phyloP scores from a whole-genome alignment of 2,113 vertebrate genomes.

The Cephalopholis sonnerati region DNA sequence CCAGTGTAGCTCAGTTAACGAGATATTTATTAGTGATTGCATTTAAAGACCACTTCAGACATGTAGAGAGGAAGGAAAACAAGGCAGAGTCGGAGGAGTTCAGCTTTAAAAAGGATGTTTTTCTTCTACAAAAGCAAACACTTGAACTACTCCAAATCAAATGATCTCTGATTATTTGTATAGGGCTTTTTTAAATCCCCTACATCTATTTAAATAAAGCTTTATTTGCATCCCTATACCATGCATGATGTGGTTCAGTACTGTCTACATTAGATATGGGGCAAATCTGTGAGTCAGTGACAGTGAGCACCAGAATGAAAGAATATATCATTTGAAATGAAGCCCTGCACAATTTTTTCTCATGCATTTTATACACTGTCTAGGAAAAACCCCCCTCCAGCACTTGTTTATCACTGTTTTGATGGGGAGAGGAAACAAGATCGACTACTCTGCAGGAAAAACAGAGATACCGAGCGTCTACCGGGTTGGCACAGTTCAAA shows the following conservation, averaged over 20 bases:
- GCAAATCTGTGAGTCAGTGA: conserved; percentile 9
- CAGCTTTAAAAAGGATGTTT: not conserved
- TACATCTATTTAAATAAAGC: conserved; percentile 5
- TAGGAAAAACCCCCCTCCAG: conserved; percentile 46
- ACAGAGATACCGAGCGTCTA: conserved; percentile 40
- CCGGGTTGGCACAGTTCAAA: conserved; percentile 72
- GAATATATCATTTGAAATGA: conserved; percentile 50
- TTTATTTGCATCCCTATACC: conserved; percentile 36
- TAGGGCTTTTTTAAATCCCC: not conserved
- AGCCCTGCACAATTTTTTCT: conserved; percentile 42
- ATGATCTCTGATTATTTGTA: conserved; percentile 18
- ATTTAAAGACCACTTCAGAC: not conserved
- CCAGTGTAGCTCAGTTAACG: not conserved
- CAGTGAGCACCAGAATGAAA: conserved; percentile 47
- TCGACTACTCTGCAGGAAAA: conserved; percentile 51
- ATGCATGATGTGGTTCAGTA: conserved; percentile 15
- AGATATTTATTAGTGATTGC: conserved; percentile 5
- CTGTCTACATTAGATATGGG: conserved; percentile 25
- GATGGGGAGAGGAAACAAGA: conserved; percentile 60
- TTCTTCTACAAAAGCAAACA: conserved; percentile 24
- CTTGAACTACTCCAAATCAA: conserved; percentile 3
- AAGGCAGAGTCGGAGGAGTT: not conserved
- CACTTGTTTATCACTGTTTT: conserved; percentile 63
- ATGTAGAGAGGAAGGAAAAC: conserved; percentile 8
- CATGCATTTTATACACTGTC: conserved; percentile 41